A percentile compares a stretch with the other conserved stretches of the same genome.
Conservation (phyloP, 2,113 vertebrate species). For the Anas platyrhynchos region DNA sequence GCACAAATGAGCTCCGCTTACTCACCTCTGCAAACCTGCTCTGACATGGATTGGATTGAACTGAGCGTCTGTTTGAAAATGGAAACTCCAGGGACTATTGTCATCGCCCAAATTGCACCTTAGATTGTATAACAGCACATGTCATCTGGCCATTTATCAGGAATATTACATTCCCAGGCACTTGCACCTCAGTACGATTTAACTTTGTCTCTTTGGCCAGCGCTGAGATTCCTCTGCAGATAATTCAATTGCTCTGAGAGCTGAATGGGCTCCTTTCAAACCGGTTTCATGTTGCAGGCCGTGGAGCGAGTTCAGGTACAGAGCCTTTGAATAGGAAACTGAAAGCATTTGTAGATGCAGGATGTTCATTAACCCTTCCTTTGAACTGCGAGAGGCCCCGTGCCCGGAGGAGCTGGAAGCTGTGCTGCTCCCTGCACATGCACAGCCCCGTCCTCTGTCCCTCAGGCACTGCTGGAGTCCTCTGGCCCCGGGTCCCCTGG, state of each 20-base stretch:
- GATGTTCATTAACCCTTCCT: not conserved
- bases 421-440: not conserved
- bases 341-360: not conserved
- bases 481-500: not conserved
- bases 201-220: constrained; percentile 71
- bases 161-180: constrained; percentile 77
- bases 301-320: not conserved
- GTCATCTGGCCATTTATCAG: constrained; percentile 73
- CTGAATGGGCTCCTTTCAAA: constrained; percentile 35
- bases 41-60: constrained; percentile 72
- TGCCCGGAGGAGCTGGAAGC: not conserved
- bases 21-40: constrained; percentile 62
- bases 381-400: accelerated
- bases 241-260: constrained; percentile 72
- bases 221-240: constrained; percentile 62
- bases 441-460: not conserved
- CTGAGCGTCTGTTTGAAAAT: constrained; percentile 69
- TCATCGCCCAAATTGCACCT: constrained; percentile 74
- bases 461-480: not conserved
- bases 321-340: not conserved
- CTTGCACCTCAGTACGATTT: constrained; percentile 71
- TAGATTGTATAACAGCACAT: constrained; percentile 70
- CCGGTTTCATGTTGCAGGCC: not conserved
- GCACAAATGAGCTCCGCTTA: constrained; percentile 69
- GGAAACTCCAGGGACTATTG: constrained; percentile 77